Evolutionary conservation across 2,888 invertebrate species (phyloP).

Genomic region (Apocheima hispidaria): DNA sequence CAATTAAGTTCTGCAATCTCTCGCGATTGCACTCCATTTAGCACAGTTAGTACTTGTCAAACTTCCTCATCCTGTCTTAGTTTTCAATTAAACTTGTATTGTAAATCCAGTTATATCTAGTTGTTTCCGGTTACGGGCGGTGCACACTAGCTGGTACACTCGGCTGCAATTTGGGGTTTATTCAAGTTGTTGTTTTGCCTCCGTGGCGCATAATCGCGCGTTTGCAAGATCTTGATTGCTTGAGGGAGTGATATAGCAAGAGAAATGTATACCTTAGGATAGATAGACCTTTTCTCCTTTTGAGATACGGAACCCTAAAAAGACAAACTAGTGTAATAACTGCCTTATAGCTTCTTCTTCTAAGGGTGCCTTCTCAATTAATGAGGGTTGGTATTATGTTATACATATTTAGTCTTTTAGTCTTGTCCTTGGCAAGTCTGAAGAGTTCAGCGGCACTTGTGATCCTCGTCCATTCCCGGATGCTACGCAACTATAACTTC

Average conservation of each 20-base stretch:
- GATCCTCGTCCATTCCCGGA: too few relatives aligned
- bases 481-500: too few relatives aligned
- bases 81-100: conserved; percentile 33
- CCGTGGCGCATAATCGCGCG: conserved; percentile 16
- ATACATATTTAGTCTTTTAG: too few relatives aligned
- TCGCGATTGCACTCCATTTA: conserved; percentile 20
- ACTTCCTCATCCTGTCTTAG: conserved; percentile 3
- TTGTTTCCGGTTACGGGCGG: conserved; percentile 20
- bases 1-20: conserved; percentile 13
- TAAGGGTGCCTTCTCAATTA: too few relatives aligned
- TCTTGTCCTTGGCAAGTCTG: too few relatives aligned
- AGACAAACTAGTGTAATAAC: too few relatives aligned
- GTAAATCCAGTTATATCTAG: conserved; percentile 29
- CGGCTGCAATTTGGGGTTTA: conserved; percentile 25
- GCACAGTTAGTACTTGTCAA: conserved; percentile 15
- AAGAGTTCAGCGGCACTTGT: too few relatives aligned
- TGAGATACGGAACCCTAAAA: too few relatives aligned
- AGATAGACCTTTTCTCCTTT: too few relatives aligned
- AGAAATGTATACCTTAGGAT: too few relatives aligned
- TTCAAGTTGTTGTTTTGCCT: conserved; percentile 29
- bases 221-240: conserved; percentile 20
- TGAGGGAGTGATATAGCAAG: conserved; percentile 4
- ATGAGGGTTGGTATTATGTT: too few relatives aligned
- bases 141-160: conserved; percentile 4
- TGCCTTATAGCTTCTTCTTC: too few relatives aligned